Evolutionary conservation across 2,797 vertebrate genomes (phyloP).

Genomic region (Pantherophis vulpinus): DNA sequence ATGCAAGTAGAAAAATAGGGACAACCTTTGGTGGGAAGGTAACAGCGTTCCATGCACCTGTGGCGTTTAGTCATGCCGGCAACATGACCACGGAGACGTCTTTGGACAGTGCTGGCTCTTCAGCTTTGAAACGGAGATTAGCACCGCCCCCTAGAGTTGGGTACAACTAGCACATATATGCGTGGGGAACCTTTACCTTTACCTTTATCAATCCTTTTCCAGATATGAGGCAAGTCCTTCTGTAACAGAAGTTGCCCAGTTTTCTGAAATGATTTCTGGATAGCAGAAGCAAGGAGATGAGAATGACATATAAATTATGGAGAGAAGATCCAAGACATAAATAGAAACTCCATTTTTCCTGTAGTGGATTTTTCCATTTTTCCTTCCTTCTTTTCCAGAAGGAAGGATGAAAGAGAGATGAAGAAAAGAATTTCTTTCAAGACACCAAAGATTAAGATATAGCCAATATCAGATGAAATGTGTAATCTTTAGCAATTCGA

Average conservation of each 20-base stretch:
- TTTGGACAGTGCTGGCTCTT: too few species aligned
- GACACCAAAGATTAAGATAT: not conserved
- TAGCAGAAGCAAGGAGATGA: not conserved
- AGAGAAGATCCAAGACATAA: not conserved
- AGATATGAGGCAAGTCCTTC: not conserved
- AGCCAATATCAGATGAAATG: not conserved
- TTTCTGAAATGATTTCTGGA: not conserved
- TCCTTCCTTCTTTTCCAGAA: not conserved
- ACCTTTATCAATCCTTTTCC: not conserved
- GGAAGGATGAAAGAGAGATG: not conserved
- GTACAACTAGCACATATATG: too few species aligned
- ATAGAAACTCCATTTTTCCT: not conserved
- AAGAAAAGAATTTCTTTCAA: not conserved
- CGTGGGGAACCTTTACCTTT: too few species aligned
- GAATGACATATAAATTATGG: not conserved
- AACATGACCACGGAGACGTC: too few species aligned
- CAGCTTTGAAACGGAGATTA: too few species aligned
- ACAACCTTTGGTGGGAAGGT: too few species aligned
- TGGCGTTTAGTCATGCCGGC: too few species aligned
- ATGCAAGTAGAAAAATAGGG: too few species aligned
- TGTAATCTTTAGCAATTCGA: not conserved
- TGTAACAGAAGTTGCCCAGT: not conserved
- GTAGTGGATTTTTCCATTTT: not conserved
- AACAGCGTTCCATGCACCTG: too few species aligned
- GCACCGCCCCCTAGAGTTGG: too few species aligned